A percentile compares a stretch with the other conserved stretches of the same genome.
phyloP scores from a whole-genome alignment of 2,797 vertebrate species.

The Propithecus deckenii region DNA sequence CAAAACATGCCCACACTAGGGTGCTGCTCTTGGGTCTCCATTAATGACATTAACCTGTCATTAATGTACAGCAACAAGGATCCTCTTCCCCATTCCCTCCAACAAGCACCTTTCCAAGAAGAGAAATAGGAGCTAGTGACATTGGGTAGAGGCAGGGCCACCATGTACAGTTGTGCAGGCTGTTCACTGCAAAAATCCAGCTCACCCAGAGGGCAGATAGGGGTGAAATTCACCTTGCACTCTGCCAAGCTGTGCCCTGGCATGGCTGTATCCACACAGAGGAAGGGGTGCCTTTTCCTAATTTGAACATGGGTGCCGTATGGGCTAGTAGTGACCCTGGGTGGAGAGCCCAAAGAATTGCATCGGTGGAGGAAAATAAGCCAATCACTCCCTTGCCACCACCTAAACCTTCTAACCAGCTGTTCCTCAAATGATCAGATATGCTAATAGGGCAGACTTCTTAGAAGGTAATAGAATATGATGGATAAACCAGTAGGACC shows the following conservation, averaged over 20 bases:
- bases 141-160: background rate
- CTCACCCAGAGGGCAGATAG: background rate
- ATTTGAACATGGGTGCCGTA: background rate
- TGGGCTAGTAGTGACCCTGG: conserved; percentile 60
- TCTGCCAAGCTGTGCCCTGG: background rate
- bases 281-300: background rate
- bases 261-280: background rate
- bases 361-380: conserved; percentile 37
- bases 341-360: conserved; percentile 59
- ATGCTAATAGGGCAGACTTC: conserved; percentile 38
- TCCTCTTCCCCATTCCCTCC: background rate
- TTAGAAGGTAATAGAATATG: conserved; percentile 48
- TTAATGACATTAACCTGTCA: background rate
- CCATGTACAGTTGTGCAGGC: background rate
- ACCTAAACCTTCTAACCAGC: background rate
- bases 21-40: background rate
- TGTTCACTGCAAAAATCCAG: background rate
- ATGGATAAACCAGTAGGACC: conserved; percentile 21
- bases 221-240: background rate
- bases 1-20: background rate
- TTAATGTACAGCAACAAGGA: background rate
- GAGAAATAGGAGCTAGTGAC: background rate
- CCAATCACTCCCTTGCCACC: background rate
- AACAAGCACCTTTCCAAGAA: background rate
- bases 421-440: conserved; percentile 16